Conservation (phyloP, 1,140 invertebrate species). For the Apis cerana region DNA sequence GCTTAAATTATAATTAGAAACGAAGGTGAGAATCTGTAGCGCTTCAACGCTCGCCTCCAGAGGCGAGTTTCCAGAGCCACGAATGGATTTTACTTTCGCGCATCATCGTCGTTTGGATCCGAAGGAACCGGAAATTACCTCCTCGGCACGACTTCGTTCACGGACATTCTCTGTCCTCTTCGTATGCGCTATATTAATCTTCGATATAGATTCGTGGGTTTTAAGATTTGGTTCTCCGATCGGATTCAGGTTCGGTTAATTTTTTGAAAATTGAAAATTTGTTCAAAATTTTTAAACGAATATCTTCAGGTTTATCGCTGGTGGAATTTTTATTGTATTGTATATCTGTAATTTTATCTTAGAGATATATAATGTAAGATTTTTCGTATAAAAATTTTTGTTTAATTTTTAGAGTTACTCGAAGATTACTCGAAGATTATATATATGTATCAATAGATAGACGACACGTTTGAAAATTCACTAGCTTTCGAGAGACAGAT, state of each 20-base stretch:
- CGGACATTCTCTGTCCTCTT: neutral
- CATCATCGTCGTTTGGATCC: neutral
- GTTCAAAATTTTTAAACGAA: too few species aligned
- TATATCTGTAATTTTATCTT: too few species aligned
- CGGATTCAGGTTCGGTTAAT: neutral
- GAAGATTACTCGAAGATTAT: too few species aligned
- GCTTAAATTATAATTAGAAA: constrained; percentile 48
- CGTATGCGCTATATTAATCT: neutral
- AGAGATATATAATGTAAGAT: too few species aligned
- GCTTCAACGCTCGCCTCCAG: neutral
- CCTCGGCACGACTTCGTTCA: constrained; percentile 12
- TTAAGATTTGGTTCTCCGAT: neutral
- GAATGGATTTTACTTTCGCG: neutral
- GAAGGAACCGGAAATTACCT: constrained; percentile 21
- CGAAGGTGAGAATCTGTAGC: constrained; percentile 15
- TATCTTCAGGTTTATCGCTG: too few species aligned
- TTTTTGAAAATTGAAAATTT: neutral
- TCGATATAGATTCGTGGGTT: neutral
- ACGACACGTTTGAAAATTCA: too few species aligned
- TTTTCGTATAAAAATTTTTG: too few species aligned
- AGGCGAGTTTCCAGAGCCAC: neutral
- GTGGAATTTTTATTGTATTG: too few species aligned
- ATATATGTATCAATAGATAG: too few species aligned
- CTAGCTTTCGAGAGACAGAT: too few species aligned
- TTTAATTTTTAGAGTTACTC: too few species aligned